Percentiles rank a stretch among this genome's conserved stretches.
phyloP scores from a whole-genome alignment of 2,113 vertebrate genomes.

The Semnornis frantzii region DNA sequence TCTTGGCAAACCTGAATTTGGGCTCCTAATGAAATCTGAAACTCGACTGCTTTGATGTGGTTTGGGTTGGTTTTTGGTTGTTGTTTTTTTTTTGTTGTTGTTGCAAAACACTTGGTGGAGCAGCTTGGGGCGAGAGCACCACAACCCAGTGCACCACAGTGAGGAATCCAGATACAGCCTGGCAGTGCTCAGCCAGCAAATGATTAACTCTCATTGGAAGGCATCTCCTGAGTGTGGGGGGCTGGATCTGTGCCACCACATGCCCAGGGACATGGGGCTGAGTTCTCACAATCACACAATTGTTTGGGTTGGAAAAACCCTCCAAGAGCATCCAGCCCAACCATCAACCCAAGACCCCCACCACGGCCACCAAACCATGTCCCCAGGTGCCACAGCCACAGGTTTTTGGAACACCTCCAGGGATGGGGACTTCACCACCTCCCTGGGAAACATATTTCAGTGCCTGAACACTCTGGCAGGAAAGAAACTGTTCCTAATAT shows the following conservation, averaged over 20 bases:
- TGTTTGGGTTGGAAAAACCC: too few relatives aligned
- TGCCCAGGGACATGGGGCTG: background rate
- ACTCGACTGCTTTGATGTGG: conserved; percentile 60
- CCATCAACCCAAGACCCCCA: too few relatives aligned
- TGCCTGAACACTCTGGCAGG: too few relatives aligned
- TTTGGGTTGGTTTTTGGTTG: conserved; percentile 37
- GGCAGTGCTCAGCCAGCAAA: background rate
- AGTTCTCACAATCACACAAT: background rate
- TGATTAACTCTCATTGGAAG: conserved; percentile 2
- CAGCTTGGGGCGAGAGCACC: background rate
- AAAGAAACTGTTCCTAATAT: too few relatives aligned
- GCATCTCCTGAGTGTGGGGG: background rate
- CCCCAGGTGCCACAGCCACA: too few relatives aligned
- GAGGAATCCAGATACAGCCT: background rate
- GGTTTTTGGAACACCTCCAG: too few relatives aligned
- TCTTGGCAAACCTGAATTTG: conserved; percentile 39
- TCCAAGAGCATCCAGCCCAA: too few relatives aligned
- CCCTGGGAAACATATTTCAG: too few relatives aligned
- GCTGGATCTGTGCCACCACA: background rate
- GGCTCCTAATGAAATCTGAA: conserved; percentile 35
- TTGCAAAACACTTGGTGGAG: conserved; percentile 30
- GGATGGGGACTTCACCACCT: too few relatives aligned
- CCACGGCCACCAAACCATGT: too few relatives aligned
- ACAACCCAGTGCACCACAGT: background rate
- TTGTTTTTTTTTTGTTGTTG: background rate